Conservation (phyloP, 92 coral and sea anemone species). For the Phymanthus crucifer region DNA sequence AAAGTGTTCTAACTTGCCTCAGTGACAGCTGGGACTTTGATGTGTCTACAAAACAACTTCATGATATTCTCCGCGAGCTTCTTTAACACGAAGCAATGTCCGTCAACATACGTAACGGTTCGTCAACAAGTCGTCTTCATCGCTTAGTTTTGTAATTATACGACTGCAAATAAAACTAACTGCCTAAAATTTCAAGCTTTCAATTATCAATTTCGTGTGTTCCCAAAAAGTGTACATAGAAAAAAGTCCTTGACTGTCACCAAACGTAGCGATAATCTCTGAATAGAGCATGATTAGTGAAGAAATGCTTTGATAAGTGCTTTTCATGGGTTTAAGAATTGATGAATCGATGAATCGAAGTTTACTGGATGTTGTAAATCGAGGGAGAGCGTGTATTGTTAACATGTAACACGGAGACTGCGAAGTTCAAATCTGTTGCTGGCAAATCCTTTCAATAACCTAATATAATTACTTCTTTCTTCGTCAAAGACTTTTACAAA, state of each 20-base stretch:
- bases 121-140: background rate
- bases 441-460: constrained; percentile 5
- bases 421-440: background rate
- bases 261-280: constrained; percentile 2
- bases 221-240: background rate
- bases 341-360: constrained; percentile 4
- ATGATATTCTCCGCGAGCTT: background rate
- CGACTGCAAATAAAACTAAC: no score
- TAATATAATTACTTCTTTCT: constrained; percentile 20
- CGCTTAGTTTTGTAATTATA: no score
- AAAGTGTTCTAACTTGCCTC: background rate
- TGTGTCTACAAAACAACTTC: constrained; percentile 5
- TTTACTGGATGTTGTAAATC: background rate
- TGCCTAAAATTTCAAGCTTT: background rate
- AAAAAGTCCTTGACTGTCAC: background rate
- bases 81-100: background rate
- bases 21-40: constrained; percentile 11
- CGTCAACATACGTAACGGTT: background rate
- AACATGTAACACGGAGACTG: background rate
- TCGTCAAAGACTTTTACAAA: constrained; percentile 25
- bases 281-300: background rate
- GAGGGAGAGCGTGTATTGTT: background rate
- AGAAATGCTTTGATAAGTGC: constrained; percentile 2
- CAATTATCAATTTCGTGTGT: background rate
- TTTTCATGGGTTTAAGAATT: background rate